A percentile compares a stretch with the other conserved stretches of the same genome.
Evolutionary conservation across 2,797 vertebrate species (phyloP).

Genomic region (Oreochromis mossambicus): DNA sequence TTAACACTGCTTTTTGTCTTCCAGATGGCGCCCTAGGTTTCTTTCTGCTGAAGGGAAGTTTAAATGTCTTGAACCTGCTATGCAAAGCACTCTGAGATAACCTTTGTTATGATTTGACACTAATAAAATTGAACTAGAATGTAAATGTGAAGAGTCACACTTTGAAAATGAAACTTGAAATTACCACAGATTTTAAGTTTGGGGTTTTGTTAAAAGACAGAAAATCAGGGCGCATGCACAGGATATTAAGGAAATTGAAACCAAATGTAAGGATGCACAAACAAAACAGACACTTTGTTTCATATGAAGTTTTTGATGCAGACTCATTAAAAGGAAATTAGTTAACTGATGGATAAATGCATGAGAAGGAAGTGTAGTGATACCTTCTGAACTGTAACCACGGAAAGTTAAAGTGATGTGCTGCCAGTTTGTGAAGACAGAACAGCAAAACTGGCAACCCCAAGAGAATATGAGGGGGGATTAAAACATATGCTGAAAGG

Average conservation of each 20-base stretch:
- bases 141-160: background rate
- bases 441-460: background rate
- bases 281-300: background rate
- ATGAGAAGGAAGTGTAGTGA: background rate
- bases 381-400: background rate
- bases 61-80: background rate
- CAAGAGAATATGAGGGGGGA: background rate
- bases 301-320: background rate
- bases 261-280: background rate
- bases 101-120: background rate
- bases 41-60: background rate
- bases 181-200: background rate
- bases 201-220: background rate
- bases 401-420: background rate
- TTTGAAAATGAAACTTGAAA: background rate
- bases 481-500: background rate
- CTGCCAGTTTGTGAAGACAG: background rate
- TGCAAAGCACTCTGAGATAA: background rate
- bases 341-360: background rate
- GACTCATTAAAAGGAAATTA: background rate
- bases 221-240: background rate
- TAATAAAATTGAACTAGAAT: background rate
- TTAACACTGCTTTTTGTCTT: background rate
- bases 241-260: background rate
- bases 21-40: background rate